These are phyloP conservation scores for Notothenia coriiceps DNA, from an alignment of 2,113 vertebrate species.

Conservation along the genomic window DNA sequence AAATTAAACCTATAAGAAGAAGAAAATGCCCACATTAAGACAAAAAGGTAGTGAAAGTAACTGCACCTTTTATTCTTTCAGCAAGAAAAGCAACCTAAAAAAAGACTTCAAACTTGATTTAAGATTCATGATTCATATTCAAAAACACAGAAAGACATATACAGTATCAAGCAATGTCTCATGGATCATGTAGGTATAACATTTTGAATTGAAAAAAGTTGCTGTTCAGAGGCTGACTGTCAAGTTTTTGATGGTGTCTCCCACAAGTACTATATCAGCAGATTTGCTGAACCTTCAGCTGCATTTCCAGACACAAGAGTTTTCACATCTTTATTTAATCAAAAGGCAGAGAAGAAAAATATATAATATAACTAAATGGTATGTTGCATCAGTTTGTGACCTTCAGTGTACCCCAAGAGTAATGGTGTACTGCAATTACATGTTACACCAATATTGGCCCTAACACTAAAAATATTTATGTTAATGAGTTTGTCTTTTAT, in stretches of 20 bases:
- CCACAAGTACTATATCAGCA: conserved; percentile 37
- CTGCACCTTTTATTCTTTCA: not conserved
- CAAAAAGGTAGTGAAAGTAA: not conserved
- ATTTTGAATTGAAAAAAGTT: not conserved
- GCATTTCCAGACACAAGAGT: not conserved
- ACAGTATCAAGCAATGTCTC: not conserved
- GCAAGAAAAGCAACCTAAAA: not conserved
- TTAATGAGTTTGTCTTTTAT: not conserved
- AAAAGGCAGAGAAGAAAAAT: not conserved
- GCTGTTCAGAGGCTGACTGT: conserved; percentile 29
- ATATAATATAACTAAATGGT: not conserved
- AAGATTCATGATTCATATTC: not conserved
- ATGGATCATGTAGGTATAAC: not conserved
- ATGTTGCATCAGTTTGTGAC: not conserved
- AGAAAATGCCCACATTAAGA: not conserved
- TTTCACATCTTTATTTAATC: too few relatives aligned
- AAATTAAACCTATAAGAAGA: not conserved
- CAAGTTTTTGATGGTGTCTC: conserved; percentile 21
- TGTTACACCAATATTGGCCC: not conserved
- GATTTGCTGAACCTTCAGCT: not conserved
- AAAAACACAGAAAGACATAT: not conserved
- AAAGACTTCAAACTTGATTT: not conserved
- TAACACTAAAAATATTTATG: too few relatives aligned
- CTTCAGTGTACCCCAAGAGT: too few relatives aligned
- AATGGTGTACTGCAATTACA: not conserved